Conservation (phyloP, 2,888 invertebrate species). For the Hemicrepidius hirtus region DNA sequence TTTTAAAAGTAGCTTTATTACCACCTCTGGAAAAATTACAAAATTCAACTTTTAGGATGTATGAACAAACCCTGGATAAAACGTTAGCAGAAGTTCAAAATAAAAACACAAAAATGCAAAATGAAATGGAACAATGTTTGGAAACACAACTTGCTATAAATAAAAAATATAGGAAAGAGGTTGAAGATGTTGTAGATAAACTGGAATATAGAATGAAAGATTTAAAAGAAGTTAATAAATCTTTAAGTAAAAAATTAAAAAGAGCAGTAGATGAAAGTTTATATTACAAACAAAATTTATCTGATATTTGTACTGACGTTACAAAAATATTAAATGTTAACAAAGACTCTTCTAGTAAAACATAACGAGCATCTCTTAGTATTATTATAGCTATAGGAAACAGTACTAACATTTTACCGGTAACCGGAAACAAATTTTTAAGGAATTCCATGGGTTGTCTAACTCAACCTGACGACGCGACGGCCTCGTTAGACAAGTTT, state of each 20-base stretch:
- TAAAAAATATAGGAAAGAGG: constrained; percentile 79
- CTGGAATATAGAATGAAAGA: constrained; percentile 77
- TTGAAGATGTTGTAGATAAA: constrained; percentile 77
- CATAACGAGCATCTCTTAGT: neutral
- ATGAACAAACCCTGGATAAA: constrained; percentile 49
- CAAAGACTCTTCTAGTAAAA: constrained; percentile 5
- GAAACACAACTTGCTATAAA: constrained; percentile 77
- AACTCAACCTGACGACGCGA: too few species aligned
- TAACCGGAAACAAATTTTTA: too few species aligned
- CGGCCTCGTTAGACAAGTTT: too few species aligned
- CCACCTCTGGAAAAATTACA: too few species aligned
- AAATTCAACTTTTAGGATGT: constrained; percentile 39
- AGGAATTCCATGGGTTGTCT: too few species aligned
- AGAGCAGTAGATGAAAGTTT: constrained; percentile 62
- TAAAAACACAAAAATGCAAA: constrained; percentile 65
- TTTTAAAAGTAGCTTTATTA: too few species aligned
- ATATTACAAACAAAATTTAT: constrained; percentile 60
- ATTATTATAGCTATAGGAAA: too few species aligned
- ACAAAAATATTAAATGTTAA: neutral
- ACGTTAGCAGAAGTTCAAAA: constrained; percentile 59
- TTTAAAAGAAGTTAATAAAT: constrained; percentile 70
- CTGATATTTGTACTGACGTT: constrained; percentile 53
- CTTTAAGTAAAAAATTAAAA: constrained; percentile 69
- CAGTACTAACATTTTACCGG: too few species aligned
- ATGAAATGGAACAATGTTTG: constrained; percentile 76